These are phyloP conservation scores for Aporrectodea caliginosa DNA, from an alignment of 1,140 invertebrate species.

Conservation along the genomic window DNA sequence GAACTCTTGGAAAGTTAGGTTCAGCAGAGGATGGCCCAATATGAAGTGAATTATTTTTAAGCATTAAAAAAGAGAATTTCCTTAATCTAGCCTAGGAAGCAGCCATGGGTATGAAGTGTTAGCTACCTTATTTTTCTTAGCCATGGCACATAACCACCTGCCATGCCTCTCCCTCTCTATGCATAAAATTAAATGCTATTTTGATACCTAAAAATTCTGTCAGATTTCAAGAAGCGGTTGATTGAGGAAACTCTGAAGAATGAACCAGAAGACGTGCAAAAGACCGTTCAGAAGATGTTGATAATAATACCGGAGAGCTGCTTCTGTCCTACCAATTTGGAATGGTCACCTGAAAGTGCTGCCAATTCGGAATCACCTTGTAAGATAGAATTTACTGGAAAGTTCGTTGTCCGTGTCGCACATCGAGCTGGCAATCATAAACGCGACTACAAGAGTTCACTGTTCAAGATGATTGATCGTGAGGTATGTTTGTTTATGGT, in stretches of 20 bases:
- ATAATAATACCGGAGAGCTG: neutral
- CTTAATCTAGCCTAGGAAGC: too few relatives aligned
- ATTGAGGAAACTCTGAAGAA: neutral
- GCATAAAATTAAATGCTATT: neutral
- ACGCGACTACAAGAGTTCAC: neutral
- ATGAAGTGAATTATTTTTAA: too few relatives aligned
- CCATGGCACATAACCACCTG: neutral
- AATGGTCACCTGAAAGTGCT: too few relatives aligned
- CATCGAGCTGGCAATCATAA: neutral
- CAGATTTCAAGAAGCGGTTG: neutral
- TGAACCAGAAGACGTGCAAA: neutral
- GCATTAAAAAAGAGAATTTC: too few relatives aligned
- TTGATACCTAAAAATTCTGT: neutral
- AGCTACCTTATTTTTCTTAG: too few relatives aligned
- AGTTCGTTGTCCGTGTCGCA: neutral
- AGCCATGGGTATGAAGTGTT: too few relatives aligned
- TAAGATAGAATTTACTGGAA: constrained; percentile 5
- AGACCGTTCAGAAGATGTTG: neutral
- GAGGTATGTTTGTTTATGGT: constrained; percentile 10
- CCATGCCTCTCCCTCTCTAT: too few relatives aligned
- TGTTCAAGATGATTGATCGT: constrained; percentile 12
- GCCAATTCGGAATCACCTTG: neutral
- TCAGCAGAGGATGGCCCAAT: too few relatives aligned
- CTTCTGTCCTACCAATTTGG: neutral
- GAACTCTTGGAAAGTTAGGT: too few relatives aligned